Base-by-base conservation (phyloP, 92 coral and sea anemone genomes). In the Palythoa heliodiscus region DNA sequence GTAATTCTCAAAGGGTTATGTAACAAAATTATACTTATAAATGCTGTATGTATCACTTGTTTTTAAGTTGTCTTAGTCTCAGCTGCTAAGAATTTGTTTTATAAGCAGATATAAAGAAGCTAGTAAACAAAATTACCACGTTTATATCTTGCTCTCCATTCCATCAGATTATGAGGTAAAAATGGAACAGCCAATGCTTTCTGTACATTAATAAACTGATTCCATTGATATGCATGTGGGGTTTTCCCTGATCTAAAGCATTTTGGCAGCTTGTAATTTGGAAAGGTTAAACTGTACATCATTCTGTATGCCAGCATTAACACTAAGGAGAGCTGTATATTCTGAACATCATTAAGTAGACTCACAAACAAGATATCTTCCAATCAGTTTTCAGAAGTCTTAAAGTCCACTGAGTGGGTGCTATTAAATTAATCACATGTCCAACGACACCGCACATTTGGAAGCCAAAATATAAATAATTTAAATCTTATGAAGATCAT, bases 101-200 rank as follows among this genome's bases (percentile, higher is more conserved):
- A 12, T 55, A 1, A 19, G 25, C 10, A 19, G 25, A 63, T 19
- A 6, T 2, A 19, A 55, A 63, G 22, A 9, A n/a, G 8, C 29
- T 43, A 43, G 35, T 29, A 63, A 63, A 19, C 22, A 15, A 19
- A 19, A 20, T 16, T 61, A 61, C 68, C 68, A 63, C 10, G 69
- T n/a, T 63, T 63, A 63, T 5, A 63, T 63, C 69, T 63, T 43
- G 50, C 4, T n/a, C 29, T 63, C 29, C 17, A 63, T 63, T 5
- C 69, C 69, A 63, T 63, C 23, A 19, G 69, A 63, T 63, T 63
- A 19, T n/a, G 69, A 19, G 69, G 29, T 63, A 63, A 63, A 63
- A 63, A 63, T 19, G 69, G 69, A 63, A 63, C 69, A 63, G 69
- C 69, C 20, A 63, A 63, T 4, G 69, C 69, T 63, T 63, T 63